These are phyloP conservation scores for Lagothrix lagotricha DNA, from an alignment of 2,797 vertebrate genomes.

Conservation along the genomic window DNA sequence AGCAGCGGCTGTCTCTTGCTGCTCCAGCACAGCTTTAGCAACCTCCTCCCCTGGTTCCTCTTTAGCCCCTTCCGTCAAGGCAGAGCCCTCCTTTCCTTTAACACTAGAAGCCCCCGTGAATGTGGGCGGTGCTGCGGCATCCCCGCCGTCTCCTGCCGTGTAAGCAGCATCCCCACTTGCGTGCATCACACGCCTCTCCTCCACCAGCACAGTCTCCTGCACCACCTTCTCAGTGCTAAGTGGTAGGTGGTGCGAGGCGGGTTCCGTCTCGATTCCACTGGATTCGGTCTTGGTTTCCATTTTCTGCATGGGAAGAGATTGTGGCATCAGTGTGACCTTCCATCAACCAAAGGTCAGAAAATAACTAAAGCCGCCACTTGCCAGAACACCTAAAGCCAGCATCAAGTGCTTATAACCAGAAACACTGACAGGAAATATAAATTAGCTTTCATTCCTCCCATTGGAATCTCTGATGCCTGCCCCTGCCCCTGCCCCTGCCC, in stretches of 20 bases:
- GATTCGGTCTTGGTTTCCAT: constrained; percentile 85
- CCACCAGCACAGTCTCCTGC: constrained; percentile 84
- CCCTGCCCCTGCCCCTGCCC: neutral
- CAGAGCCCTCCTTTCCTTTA: constrained; percentile 84
- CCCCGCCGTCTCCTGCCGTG: constrained; percentile 70
- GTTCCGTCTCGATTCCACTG: constrained; percentile 69
- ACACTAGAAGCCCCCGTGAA: constrained; percentile 57
- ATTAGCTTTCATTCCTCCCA: neutral
- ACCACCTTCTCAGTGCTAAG: constrained; percentile 82
- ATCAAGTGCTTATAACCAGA: neutral
- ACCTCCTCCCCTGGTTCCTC: constrained; percentile 82
- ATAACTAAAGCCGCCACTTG: neutral
- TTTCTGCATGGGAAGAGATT: constrained; percentile 84
- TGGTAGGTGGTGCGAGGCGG: constrained; percentile 65
- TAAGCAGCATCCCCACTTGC: constrained; percentile 82
- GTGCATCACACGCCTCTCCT: constrained; percentile 85
- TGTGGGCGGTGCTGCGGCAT: constrained; percentile 74
- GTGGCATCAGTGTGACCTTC: neutral
- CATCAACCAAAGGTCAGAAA: neutral
- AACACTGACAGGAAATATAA: neutral
- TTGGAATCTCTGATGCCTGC: neutral
- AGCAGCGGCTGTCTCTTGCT: constrained; percentile 78
- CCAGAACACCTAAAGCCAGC: constrained; percentile 3
- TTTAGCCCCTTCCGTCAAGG: constrained; percentile 80
- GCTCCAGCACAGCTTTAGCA: constrained; percentile 67